Conservation (phyloP, 2,113 vertebrate genomes). For the Acanthisitta chloris region DNA sequence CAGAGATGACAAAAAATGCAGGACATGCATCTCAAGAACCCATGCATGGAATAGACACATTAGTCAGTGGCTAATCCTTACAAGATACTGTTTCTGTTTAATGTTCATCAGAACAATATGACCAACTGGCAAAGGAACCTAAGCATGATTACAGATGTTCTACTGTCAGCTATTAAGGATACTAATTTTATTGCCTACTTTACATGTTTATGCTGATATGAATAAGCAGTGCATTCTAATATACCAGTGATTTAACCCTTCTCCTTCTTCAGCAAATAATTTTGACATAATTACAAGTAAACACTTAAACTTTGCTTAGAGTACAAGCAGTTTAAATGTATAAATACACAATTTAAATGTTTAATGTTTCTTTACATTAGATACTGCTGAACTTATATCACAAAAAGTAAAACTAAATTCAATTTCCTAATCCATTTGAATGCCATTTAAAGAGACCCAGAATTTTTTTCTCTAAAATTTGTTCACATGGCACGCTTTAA, state of each 20-base stretch:
- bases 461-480: not conserved
- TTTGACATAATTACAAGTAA: not conserved
- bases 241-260: not conserved
- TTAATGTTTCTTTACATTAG: not conserved
- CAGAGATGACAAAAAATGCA: not conserved
- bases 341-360: not conserved
- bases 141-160: not conserved
- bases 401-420: not conserved
- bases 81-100: not conserved
- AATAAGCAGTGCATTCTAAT: not conserved
- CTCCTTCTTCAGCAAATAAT: not conserved
- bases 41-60: not conserved
- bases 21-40: not conserved
- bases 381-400: not conserved
- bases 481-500: not conserved
- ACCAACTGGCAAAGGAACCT: not conserved
- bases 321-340: not conserved
- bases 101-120: not conserved
- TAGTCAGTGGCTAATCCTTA: not conserved
- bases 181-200: not conserved
- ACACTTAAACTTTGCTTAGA: not conserved
- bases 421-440: not conserved
- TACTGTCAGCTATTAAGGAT: not conserved
- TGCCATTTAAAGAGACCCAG: not conserved
- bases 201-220: not conserved